A percentile compares a stretch with the other conserved stretches of the same genome.
These are phyloP conservation scores for Luffia ferchaultella DNA, from an alignment of 2,888 invertebrate genomes.

Conservation along the genomic window DNA sequence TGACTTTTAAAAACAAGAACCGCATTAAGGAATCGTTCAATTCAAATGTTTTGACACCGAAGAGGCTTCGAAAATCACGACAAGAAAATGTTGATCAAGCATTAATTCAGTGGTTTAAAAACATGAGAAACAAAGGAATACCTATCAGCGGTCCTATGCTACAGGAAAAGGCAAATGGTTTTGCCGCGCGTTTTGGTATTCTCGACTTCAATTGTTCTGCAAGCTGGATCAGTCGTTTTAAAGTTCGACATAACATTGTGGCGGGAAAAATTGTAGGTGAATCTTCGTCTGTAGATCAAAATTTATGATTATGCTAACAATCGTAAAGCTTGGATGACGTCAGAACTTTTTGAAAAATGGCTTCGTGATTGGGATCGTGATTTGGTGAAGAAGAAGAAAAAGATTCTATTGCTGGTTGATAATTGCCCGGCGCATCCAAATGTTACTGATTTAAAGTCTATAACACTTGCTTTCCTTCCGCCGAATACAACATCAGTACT, in stretches of 20 bases:
- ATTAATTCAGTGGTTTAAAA: too few species aligned
- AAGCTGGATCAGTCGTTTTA: conserved; percentile 16
- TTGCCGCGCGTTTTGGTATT: conserved; percentile 5
- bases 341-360: background rate
- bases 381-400: conserved; percentile 2
- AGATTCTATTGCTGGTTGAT: conserved; percentile 1
- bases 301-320: conserved; percentile 5
- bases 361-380: conserved; percentile 1
- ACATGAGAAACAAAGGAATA: too few species aligned
- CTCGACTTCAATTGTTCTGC: conserved; percentile 14
- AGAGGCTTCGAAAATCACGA: too few species aligned
- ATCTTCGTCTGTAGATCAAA: conserved; percentile 1
- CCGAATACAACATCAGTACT: conserved; percentile 9
- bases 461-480: conserved; percentile 3
- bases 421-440: conserved; percentile 1
- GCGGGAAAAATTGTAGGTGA: conserved; percentile 13
- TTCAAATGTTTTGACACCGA: too few species aligned
- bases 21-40: too few species aligned
- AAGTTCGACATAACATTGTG: conserved; percentile 16
- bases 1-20: too few species aligned
- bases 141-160: too few species aligned
- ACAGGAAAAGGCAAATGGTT: background rate
- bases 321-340: conserved; percentile 4
- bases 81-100: too few species aligned
- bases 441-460: background rate